Base-by-base conservation (phyloP, 2,797 vertebrate species). In the Halcyon smyrnensis region DNA sequence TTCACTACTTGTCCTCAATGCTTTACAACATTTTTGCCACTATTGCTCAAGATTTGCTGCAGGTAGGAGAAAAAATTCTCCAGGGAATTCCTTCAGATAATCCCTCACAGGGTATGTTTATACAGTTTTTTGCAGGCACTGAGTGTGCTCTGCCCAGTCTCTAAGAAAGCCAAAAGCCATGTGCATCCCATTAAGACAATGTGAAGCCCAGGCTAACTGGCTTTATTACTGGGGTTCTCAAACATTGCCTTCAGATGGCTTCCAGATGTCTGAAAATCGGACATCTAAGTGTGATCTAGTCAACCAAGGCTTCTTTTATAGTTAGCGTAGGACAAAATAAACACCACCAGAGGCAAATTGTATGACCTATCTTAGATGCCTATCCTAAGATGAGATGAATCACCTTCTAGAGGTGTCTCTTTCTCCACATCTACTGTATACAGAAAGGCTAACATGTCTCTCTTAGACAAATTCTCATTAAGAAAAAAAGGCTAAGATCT, bases 341-440 rank as follows among this genome's bases (percentile, higher is more conserved):
- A 73, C 80, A 91, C 32, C 36, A 90, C 93, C 41, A 79, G 77
- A 96, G 80, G 92, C 77, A 82, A 95, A 79, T 50, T 73, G 1
- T 81, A 43, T 63, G 67, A 90, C 63, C 90, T 95, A 37, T 95
- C 87, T 88, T 75, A 81, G 63, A 95, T 91, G 28, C 46, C 67
- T 94, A 95, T 96, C 93, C 89, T 65, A 84, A 27, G 57, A 78
- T 63, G 50, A 87, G 70, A 76, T 93, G 69, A 96, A 89, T 95
- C 88, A 90, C 54, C n/a, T 95, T 92, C 78, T 95, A 64, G 45
- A 94, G 91, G n/a, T 94, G 87, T 83, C 64, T 96, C 46, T 75
- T 92, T 78, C 83, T 77, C 45, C 88, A 7, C 30, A 36, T 69
- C 77, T 75, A 57, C 53, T 65, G 36, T 12, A 46, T 51, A 78